A percentile compares a stretch with the other conserved stretches of the same genome.
Evolutionary conservation across 1,140 invertebrate species (phyloP).

Genomic region (Matsumurasca onukii): DNA sequence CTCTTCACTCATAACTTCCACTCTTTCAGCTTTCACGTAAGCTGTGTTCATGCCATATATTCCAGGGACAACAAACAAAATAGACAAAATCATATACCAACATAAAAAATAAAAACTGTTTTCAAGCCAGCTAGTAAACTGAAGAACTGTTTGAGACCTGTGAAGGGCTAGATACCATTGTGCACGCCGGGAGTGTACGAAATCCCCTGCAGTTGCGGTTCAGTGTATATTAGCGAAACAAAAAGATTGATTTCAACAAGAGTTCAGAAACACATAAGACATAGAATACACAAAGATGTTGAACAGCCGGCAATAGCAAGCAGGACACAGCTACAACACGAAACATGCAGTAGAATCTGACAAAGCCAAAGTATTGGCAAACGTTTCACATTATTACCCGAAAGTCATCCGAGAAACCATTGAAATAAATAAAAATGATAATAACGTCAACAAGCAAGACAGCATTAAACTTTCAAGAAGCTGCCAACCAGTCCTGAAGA

Average conservation of each 20-base stretch:
- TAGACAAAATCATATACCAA: neutral
- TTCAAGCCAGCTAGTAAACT: neutral
- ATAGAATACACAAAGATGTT: neutral
- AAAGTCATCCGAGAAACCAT: too few relatives aligned
- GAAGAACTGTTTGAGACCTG: neutral
- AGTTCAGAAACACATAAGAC: neutral
- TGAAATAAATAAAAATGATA: too few relatives aligned
- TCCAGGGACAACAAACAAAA: neutral
- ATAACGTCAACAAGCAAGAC: too few relatives aligned
- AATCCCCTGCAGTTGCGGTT: neutral
- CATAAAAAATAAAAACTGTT: neutral
- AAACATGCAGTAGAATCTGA: neutral
- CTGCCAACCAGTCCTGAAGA: too few relatives aligned
- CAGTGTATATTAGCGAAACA: neutral
- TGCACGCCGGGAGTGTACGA: neutral
- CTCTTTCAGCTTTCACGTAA: too few relatives aligned
- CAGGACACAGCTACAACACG: neutral
- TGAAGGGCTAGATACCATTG: neutral
- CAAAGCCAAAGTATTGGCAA: too few relatives aligned
- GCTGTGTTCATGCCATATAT: too few relatives aligned
- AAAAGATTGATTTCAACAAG: neutral
- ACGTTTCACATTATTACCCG: too few relatives aligned
- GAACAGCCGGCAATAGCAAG: too few relatives aligned
- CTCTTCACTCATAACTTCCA: too few relatives aligned
- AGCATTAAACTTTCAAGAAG: too few relatives aligned